A percentile compares a stretch with the other conserved stretches of the same genome.
Evolutionary conservation across 1,140 invertebrate genomes (phyloP).

Genomic region (Trinorchestia longiramus): DNA sequence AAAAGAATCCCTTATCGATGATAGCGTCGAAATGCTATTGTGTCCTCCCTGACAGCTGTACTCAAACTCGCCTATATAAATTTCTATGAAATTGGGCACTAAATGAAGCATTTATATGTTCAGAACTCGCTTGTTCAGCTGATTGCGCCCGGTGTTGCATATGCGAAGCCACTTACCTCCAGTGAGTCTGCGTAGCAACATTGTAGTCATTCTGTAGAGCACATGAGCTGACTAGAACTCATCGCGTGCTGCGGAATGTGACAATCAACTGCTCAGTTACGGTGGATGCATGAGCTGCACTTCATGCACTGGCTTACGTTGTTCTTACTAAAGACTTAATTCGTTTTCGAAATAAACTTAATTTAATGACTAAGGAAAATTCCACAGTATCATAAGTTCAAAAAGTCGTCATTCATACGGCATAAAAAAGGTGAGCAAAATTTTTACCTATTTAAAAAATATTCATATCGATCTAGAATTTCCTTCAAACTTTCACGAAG

Average conservation of each 20-base stretch:
- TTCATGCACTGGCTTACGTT: neutral
- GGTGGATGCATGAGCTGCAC: neutral
- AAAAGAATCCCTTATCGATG: neutral
- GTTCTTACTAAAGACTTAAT: neutral
- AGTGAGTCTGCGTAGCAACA: no score
- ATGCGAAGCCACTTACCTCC: neutral
- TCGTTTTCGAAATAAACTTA: neutral
- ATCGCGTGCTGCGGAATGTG: neutral
- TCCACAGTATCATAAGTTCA: neutral
- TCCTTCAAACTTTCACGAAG: neutral
- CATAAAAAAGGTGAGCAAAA: neutral
- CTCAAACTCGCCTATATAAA: neutral
- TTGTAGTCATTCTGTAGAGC: neutral
- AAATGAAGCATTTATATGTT: neutral
- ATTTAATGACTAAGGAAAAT: neutral
- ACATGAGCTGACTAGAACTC: neutral
- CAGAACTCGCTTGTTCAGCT: neutral
- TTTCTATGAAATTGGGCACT: neutral
- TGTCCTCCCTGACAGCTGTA: neutral
- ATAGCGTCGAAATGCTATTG: neutral
- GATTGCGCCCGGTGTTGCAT: neutral
- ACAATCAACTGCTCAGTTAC: neutral
- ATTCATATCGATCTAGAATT: neutral
- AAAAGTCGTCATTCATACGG: neutral
- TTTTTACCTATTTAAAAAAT: neutral